A percentile compares a stretch with the other conserved stretches of the same genome.
Conservation (phyloP, 2,113 vertebrate genomes). For the Colossoma macropomum region DNA sequence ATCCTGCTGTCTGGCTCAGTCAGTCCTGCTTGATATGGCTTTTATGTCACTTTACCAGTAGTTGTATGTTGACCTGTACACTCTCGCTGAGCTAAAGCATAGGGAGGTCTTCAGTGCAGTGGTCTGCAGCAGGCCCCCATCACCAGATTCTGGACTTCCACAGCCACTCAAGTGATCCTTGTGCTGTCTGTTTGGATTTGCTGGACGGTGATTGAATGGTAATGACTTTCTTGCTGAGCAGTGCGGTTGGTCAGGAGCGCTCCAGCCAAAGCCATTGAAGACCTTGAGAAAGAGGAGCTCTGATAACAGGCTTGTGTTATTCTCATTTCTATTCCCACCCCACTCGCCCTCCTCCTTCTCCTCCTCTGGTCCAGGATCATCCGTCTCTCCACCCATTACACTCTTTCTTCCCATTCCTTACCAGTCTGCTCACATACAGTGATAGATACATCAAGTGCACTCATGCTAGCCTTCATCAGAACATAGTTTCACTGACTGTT, state of each 20-base stretch:
- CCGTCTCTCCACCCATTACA: not conserved
- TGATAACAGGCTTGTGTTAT: conserved; percentile 55
- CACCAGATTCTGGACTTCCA: not conserved
- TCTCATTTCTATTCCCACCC: conserved; percentile 46
- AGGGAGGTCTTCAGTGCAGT: not conserved
- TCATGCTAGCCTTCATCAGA: not conserved
- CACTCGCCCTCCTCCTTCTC: conserved; percentile 34
- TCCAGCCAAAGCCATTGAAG: conserved; percentile 47
- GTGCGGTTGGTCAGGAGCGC: conserved; percentile 40
- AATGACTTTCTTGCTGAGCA: conserved; percentile 25
- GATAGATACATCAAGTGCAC: not conserved
- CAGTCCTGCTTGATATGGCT: not conserved
- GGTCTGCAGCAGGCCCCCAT: conserved; percentile 18
- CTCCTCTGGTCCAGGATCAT: conserved; percentile 29
- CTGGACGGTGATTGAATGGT: not conserved
- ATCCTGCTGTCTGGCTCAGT: not conserved
- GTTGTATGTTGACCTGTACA: not conserved
- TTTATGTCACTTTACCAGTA: not conserved
- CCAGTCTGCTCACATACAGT: not conserved
- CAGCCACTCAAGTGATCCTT: not conserved
- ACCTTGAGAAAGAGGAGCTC: conserved; percentile 53
- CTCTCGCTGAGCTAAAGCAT: not conserved
- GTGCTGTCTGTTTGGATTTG: conserved; percentile 1
- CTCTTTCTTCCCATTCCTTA: conserved; percentile 26
- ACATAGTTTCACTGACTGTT: not conserved